Conservation (phyloP, 1,140 invertebrate genomes). For the Drosophila orena region DNA sequence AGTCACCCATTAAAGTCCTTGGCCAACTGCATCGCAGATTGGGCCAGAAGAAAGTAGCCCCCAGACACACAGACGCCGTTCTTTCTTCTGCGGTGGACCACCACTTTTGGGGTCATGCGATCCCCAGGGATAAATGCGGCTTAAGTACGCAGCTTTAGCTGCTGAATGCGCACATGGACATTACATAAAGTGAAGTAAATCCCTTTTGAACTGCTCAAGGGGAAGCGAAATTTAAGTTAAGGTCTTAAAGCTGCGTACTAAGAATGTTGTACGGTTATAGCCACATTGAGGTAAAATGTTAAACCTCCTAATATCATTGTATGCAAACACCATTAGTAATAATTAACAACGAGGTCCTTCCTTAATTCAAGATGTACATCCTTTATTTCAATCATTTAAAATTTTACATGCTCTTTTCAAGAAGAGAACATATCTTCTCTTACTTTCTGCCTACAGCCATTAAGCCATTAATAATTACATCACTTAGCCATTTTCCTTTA, state of each 20-base stretch:
- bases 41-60: slow-evolving; percentile 4
- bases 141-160: slow-evolving; percentile 29
- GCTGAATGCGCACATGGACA: slow-evolving; percentile 11
- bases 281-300: not conserved
- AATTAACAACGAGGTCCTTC: too few species aligned
- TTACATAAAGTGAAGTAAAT: slow-evolving; percentile 42
- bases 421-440: too few species aligned
- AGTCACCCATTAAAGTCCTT: not conserved
- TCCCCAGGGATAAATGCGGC: slow-evolving; percentile 40
- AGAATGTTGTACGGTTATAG: slow-evolving; percentile 2
- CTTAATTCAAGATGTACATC: too few species aligned
- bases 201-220: slow-evolving; percentile 21
- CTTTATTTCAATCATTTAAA: too few species aligned
- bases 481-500: too few species aligned
- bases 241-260: slow-evolving; percentile 1
- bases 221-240: slow-evolving; percentile 29
- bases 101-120: slow-evolving; percentile 27
- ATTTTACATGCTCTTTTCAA: too few species aligned
- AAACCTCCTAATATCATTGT: not conserved
- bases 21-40: slow-evolving; percentile 16
- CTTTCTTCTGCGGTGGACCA: not conserved
- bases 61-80: slow-evolving; percentile 32
- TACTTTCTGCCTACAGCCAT: too few species aligned
- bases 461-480: too few species aligned
- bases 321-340: too few species aligned